These are phyloP conservation scores for Callocephalon fimbriatum DNA, from an alignment of 2,113 vertebrate species.

Conservation along the genomic window DNA sequence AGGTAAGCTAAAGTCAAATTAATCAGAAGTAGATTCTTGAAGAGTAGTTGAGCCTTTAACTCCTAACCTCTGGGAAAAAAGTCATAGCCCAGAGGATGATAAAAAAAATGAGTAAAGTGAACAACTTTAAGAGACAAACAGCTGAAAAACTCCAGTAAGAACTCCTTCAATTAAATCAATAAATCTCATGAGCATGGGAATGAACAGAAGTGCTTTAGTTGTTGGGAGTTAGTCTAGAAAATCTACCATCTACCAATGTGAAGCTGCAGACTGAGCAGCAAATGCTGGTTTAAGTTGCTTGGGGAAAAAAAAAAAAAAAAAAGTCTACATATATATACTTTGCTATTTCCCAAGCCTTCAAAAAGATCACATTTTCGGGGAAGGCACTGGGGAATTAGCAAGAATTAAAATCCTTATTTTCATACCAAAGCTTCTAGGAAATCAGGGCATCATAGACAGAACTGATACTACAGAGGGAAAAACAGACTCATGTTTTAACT, in stretches of 20 bases:
- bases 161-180: conserved; percentile 26
- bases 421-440: background rate
- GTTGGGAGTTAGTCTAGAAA: conserved; percentile 32
- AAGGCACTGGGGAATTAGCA: background rate
- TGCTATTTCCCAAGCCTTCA: background rate
- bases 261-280: background rate
- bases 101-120: conserved; percentile 21
- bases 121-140: conserved; percentile 8
- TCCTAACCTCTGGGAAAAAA: background rate
- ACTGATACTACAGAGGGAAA: background rate
- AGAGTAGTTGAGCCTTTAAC: background rate
- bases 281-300: background rate
- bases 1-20: background rate
- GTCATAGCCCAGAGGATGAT: background rate
- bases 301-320: background rate
- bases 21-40: background rate
- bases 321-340: background rate
- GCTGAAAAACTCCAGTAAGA: background rate
- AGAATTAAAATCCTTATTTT: background rate
- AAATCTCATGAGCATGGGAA: background rate
- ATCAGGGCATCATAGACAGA: background rate
- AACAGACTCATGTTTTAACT: background rate
- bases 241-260: background rate
- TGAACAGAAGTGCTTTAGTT: background rate
- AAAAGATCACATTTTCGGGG: background rate